These are phyloP conservation scores for Microctenopoma lineatum DNA, from an alignment of 2,797 vertebrate species.

Conservation along the genomic window DNA sequence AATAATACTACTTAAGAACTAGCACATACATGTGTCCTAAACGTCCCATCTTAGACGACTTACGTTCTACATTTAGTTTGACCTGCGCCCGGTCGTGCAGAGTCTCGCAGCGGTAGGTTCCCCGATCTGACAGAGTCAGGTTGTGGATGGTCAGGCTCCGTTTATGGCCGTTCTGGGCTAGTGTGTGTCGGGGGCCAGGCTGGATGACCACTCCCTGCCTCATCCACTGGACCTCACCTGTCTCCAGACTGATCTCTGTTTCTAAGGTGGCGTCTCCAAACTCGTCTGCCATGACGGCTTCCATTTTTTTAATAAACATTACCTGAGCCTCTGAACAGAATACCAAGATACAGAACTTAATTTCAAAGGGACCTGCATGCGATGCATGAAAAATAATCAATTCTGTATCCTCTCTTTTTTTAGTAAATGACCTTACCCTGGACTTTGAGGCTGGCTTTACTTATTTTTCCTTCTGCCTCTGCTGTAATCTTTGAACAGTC, in stretches of 20 bases:
- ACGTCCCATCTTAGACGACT: conserved; percentile 68
- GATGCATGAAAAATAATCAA: background rate
- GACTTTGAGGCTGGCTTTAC: conserved; percentile 89
- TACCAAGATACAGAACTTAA: background rate
- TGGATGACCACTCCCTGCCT: conserved; percentile 89
- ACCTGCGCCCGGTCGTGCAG: conserved; percentile 92
- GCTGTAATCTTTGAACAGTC: conserved; percentile 87
- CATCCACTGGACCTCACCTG: conserved; percentile 89
- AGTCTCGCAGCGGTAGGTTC: conserved; percentile 95
- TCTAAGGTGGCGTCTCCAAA: conserved; percentile 81
- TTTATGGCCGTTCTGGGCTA: conserved; percentile 78
- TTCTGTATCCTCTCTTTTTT: background rate
- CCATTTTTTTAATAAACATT: conserved; percentile 87
- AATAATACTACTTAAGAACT: too few relatives aligned
- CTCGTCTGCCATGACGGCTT: conserved; percentile 87
- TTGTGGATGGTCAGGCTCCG: conserved; percentile 85
- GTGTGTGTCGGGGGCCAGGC: conserved; percentile 77
- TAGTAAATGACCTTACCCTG: conserved; percentile 67
- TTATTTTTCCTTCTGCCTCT: conserved; percentile 84
- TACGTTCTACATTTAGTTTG: conserved; percentile 92
- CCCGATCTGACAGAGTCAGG: conserved; percentile 86
- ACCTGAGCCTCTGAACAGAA: conserved; percentile 89
- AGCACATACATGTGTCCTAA: background rate
- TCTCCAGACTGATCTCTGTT: conserved; percentile 87
- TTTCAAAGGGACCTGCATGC: background rate